These are phyloP conservation scores for Oedothorax gibbosus DNA, from an alignment of 1,140 invertebrate species.

Conservation along the genomic window DNA sequence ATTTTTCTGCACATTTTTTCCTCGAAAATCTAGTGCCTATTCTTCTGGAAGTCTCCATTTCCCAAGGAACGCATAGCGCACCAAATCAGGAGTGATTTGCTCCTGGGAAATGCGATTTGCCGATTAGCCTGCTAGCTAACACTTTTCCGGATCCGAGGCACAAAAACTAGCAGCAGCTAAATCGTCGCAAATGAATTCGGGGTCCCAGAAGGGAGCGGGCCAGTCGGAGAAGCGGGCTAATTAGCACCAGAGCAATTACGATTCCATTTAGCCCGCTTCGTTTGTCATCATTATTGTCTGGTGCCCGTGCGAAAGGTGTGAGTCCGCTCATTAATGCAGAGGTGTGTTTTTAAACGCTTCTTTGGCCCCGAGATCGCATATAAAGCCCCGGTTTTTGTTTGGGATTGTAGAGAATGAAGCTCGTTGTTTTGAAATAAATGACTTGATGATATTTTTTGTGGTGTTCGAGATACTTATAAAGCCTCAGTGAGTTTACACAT, in stretches of 20 bases:
- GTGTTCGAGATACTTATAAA: too few species aligned
- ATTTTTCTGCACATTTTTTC: too few species aligned
- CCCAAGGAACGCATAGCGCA: slow-evolving; percentile 34
- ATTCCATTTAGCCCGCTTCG: slow-evolving; percentile 56
- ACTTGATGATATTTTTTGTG: too few species aligned
- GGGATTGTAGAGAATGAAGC: not conserved
- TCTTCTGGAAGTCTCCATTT: too few species aligned
- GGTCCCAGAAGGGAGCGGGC: slow-evolving; percentile 30
- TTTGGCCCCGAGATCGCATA: slow-evolving; percentile 31
- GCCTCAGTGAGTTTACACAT: too few species aligned
- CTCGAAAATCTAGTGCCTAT: too few species aligned
- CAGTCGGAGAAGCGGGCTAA: slow-evolving; percentile 48
- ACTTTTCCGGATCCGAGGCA: slow-evolving; percentile 32
- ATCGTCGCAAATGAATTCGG: slow-evolving; percentile 60
- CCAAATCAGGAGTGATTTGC: slow-evolving; percentile 60
- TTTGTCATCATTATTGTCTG: slow-evolving; percentile 59
- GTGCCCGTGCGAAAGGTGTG: slow-evolving; percentile 1
- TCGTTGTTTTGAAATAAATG: not conserved
- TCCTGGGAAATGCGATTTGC: slow-evolving; percentile 56
- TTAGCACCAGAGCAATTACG: slow-evolving; percentile 55
- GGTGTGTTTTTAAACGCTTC: slow-evolving; percentile 45
- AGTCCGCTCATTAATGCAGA: slow-evolving; percentile 48
- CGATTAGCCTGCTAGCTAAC: slow-evolving; percentile 53
- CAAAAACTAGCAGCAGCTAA: slow-evolving; percentile 56
- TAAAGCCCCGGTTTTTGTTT: slow-evolving; percentile 13